These are phyloP conservation scores for Nephrotoma guestfalica DNA, from an alignment of 2,888 invertebrate species.

Conservation along the genomic window DNA sequence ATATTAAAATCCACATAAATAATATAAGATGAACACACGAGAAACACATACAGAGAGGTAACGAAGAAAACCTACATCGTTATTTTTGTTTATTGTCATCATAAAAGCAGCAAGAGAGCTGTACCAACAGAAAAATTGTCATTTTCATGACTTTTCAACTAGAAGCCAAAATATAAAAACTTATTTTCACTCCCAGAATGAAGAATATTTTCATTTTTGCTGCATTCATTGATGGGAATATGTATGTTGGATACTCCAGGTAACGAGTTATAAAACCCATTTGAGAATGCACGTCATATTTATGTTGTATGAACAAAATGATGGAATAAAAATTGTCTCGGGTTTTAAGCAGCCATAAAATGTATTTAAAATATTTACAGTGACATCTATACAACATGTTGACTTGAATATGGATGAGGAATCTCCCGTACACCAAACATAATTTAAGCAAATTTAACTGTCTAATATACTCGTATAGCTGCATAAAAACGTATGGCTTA, in stretches of 20 bases:
- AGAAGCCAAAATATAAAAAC: neutral
- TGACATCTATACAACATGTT: neutral
- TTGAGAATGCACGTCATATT: neutral
- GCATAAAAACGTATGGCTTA: no score
- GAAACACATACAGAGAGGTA: neutral
- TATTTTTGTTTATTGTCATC: neutral
- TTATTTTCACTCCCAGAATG: neutral
- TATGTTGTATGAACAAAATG: neutral
- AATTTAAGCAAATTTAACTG: no score
- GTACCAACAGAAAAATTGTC: neutral
- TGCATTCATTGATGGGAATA: neutral
- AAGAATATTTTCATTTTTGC: neutral
- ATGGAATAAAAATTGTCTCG: neutral
- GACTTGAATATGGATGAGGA: no score
- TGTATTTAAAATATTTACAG: neutral
- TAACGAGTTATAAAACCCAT: neutral
- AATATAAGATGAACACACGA: neutral
- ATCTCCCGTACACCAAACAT: no score
- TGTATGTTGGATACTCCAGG: neutral
- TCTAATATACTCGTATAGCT: no score
- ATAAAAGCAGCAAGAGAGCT: neutral
- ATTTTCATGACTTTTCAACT: neutral
- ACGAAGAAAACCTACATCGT: neutral
- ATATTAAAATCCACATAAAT: neutral
- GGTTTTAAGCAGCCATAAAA: neutral